A percentile compares a stretch with the other conserved stretches of the same genome.
phyloP scores from a whole-genome alignment of 2,113 vertebrate species.

The Reinhardtius hippoglossoides region DNA sequence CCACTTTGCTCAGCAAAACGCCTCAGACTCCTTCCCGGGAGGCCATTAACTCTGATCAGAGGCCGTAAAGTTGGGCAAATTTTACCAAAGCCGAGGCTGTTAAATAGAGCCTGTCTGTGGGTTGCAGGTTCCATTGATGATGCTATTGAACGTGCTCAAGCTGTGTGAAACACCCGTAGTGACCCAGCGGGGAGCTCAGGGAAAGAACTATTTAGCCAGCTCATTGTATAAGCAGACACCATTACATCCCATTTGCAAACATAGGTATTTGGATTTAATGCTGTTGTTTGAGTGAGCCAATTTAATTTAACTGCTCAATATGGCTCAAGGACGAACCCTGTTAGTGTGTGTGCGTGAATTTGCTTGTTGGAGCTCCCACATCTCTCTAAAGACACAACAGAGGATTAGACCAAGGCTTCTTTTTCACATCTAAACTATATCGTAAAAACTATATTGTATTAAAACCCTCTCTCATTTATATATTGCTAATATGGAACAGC shows the following conservation, averaged over 20 bases:
- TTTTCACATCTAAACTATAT: neutral
- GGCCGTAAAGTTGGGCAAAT: slow-evolving; percentile 40
- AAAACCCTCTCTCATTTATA: neutral
- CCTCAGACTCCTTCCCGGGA: slow-evolving; percentile 49
- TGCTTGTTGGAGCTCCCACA: slow-evolving; percentile 12
- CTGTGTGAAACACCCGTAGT: slow-evolving; percentile 57
- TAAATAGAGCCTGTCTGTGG: slow-evolving; percentile 43
- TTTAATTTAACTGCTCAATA: slow-evolving; percentile 59
- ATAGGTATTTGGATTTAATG: slow-evolving; percentile 46
- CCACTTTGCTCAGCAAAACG: slow-evolving; percentile 59
- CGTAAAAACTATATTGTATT: neutral
- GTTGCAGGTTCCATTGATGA: slow-evolving; percentile 54
- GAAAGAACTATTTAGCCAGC: slow-evolving; percentile 49
- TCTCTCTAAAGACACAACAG: neutral
- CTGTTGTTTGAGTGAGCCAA: slow-evolving; percentile 52
- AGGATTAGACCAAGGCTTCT: neutral
- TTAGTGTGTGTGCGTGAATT: slow-evolving; percentile 32
- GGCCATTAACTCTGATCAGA: slow-evolving; percentile 73
- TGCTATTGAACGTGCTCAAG: slow-evolving; percentile 45
- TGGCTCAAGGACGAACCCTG: slow-evolving; percentile 45
- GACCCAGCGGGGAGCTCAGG: slow-evolving; percentile 54
- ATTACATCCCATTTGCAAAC: slow-evolving; percentile 66
- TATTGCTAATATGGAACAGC: no score
- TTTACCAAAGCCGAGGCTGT: slow-evolving; percentile 47
- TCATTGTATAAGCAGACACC: slow-evolving; percentile 50